Evolutionary conservation across 2,797 vertebrate genomes (phyloP).

Genomic region (Botia kubotai): DNA sequence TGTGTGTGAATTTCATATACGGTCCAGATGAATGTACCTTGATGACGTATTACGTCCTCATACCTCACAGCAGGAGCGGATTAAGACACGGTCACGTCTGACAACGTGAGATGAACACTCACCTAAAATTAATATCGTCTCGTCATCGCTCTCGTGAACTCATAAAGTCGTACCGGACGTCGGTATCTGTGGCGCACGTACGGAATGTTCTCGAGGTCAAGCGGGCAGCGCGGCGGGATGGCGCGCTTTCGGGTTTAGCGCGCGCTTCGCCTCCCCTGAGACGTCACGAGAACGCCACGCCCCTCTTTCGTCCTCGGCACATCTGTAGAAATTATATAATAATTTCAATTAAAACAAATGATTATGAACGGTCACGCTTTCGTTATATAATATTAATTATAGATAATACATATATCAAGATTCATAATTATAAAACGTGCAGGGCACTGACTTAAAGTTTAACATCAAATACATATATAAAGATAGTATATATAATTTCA

Average conservation of each 20-base stretch:
- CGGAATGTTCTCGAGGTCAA: background rate
- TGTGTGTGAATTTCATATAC: too few species aligned
- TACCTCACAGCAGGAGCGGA: background rate
- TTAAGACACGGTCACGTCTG: background rate
- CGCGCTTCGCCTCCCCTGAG: background rate
- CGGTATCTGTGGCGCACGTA: background rate
- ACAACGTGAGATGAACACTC: background rate
- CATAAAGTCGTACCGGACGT: background rate
- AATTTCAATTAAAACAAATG: too few species aligned
- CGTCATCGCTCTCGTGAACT: background rate
- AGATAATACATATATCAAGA: too few species aligned
- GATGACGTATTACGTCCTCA: background rate
- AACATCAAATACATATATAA: too few species aligned
- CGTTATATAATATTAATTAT: too few species aligned
- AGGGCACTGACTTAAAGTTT: too few species aligned
- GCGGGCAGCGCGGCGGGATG: too few species aligned
- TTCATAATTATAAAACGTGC: too few species aligned
- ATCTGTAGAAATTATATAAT: too few species aligned
- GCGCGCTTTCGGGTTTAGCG: background rate
- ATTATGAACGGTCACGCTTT: too few species aligned
- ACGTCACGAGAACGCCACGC: background rate
- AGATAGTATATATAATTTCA: too few species aligned
- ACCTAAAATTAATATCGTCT: constrained; percentile 20
- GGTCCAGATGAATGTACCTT: background rate
- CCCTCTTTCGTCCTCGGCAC: too few species aligned